Evolutionary conservation across 64 coral and sea anemone genomes (phyloP).

Genomic region (Actinia tenebrosa): DNA sequence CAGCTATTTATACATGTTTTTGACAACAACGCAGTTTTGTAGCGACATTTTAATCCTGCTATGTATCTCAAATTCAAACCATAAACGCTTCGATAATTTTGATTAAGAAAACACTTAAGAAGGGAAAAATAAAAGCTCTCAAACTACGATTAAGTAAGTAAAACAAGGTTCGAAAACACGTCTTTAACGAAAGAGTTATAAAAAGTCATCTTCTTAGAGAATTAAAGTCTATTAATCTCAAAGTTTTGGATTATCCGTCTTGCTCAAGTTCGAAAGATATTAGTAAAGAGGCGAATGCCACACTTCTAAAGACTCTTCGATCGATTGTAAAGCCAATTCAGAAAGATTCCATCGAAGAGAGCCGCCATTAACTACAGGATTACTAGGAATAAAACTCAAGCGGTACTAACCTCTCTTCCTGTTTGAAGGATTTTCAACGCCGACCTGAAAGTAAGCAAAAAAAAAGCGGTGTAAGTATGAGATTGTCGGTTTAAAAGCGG

Average conservation of each 20-base stretch:
- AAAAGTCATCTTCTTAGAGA: not conserved
- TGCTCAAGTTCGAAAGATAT: not conserved
- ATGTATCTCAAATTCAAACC: not conserved
- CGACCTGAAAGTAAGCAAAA: not conserved
- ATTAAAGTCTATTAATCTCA: not conserved
- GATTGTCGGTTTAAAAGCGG: not conserved
- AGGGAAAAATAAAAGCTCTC: no score
- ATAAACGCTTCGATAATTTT: not conserved
- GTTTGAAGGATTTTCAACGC: slow-evolving; percentile 9
- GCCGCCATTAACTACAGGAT: not conserved
- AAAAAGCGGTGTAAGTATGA: not conserved
- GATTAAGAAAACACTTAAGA: not conserved
- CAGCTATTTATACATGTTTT: no score
- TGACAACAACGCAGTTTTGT: not conserved
- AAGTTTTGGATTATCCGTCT: not conserved
- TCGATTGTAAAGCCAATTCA: not conserved
- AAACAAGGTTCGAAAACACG: not conserved
- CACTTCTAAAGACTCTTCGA: not conserved
- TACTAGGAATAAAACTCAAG: not conserved
- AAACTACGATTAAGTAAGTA: not conserved
- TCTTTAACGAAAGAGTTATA: not conserved
- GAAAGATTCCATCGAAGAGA: not conserved
- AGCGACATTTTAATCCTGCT: not conserved
- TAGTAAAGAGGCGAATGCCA: not conserved
- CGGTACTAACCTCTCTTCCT: slow-evolving; percentile 2